Evolutionary conservation across 2,113 vertebrate genomes (phyloP).

Genomic region (Calidris pygmaea): DNA sequence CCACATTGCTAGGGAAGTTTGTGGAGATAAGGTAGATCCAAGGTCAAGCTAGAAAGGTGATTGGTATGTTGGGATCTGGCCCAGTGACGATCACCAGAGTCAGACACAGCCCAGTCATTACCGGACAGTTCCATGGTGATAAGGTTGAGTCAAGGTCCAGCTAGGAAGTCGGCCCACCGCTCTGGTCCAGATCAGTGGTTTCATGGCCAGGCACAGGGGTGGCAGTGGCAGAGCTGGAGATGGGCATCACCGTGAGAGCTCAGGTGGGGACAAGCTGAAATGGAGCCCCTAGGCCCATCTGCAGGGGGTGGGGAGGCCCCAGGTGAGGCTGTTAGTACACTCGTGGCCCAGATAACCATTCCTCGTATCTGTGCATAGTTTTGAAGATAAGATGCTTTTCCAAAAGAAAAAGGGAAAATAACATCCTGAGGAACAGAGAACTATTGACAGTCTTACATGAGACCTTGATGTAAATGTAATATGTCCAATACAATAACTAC

Average conservation of each 20-base stretch:
- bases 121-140: not conserved
- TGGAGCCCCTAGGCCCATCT: not conserved
- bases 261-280: not conserved
- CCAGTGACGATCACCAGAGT: not conserved
- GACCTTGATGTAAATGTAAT: not conserved
- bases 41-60: not conserved
- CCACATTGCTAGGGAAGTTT: not conserved
- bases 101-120: not conserved
- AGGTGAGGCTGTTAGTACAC: not conserved
- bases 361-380: not conserved
- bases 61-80: not conserved
- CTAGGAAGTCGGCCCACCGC: rapidly evolving
- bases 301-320: not conserved
- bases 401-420: not conserved
- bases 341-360: not conserved
- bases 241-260: not conserved
- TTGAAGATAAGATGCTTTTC: not conserved
- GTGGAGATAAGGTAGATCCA: not conserved
- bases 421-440: not conserved
- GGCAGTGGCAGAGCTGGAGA: not conserved
- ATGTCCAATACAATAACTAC: not conserved
- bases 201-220: not conserved
- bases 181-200: not conserved
- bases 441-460: not conserved
- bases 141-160: not conserved